These are phyloP conservation scores for Drosophila funebris DNA, from an alignment of 1,140 invertebrate genomes.

Conservation along the genomic window DNA sequence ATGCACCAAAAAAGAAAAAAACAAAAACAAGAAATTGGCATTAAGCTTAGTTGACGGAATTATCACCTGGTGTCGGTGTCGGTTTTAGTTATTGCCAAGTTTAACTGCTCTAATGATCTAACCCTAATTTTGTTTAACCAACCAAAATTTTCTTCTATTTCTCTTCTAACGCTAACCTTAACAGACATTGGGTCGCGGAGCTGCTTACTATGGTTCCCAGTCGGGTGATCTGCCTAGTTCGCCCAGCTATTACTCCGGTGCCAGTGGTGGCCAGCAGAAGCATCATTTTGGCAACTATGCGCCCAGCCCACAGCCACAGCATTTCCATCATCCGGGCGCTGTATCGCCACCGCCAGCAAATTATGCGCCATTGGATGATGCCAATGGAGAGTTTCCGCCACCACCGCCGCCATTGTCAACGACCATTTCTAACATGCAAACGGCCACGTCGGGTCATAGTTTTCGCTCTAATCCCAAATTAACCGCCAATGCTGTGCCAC, in stretches of 20 bases:
- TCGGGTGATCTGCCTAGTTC: slow-evolving; percentile 72
- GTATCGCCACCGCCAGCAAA: slow-evolving; percentile 75
- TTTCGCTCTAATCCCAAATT: slow-evolving; percentile 83
- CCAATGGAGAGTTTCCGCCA: slow-evolving; percentile 72
- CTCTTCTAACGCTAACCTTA: slow-evolving; percentile 60
- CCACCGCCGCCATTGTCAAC: slow-evolving; percentile 79
- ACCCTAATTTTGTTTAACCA: slow-evolving; percentile 67
- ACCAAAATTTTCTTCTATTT: slow-evolving; percentile 16
- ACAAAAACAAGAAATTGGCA: slow-evolving; percentile 70
- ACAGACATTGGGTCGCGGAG: slow-evolving; percentile 79
- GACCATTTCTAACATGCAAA: slow-evolving; percentile 82
- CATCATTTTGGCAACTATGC: slow-evolving; percentile 77
- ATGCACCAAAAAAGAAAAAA: too few species aligned
- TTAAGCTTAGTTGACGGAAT: slow-evolving; percentile 23
- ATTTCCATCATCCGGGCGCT: slow-evolving; percentile 77
- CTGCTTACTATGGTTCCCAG: slow-evolving; percentile 53
- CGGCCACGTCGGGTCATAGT: slow-evolving; percentile 65
- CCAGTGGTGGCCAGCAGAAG: slow-evolving; percentile 55
- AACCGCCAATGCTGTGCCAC: slow-evolving; percentile 83
- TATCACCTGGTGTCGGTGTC: slow-evolving; percentile 53
- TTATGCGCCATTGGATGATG: slow-evolving; percentile 55
- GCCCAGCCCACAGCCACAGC: slow-evolving; percentile 69
- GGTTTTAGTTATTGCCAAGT: slow-evolving; percentile 3
- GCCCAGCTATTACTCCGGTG: slow-evolving; percentile 67
- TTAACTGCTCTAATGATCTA: slow-evolving; percentile 35